phyloP scores from a whole-genome alignment of 2,113 vertebrate species.

The Hydropotes inermis region DNA sequence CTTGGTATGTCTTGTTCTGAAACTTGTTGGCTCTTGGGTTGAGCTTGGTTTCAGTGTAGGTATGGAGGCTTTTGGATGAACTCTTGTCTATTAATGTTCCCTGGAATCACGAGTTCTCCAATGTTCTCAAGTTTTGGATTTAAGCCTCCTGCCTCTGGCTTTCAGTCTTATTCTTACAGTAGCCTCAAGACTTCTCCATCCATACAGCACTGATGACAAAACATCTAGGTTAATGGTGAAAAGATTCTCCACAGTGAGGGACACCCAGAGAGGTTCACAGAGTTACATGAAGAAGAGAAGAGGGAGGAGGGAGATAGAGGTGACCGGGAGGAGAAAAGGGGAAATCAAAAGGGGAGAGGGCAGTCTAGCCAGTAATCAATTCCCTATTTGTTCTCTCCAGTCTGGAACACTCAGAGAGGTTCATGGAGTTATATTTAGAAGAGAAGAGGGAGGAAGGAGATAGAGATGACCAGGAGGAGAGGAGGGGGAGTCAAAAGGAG shows the following conservation, averaged over 20 bases:
- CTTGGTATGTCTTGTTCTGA: neutral
- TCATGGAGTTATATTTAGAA: neutral
- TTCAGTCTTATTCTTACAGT: neutral
- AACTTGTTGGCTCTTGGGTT: neutral
- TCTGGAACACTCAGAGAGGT: neutral
- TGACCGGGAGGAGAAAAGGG: neutral
- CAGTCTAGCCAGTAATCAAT: neutral
- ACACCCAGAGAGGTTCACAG: neutral
- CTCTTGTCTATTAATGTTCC: neutral
- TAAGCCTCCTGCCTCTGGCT: neutral
- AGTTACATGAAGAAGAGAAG: neutral
- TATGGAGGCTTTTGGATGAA: neutral
- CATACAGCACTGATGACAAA: neutral
- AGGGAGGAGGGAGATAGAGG: neutral
- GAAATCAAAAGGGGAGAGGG: accelerated
- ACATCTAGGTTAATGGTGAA: neutral
- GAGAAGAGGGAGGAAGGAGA: neutral
- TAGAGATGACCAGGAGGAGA: neutral
- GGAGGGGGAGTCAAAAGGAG: neutral
- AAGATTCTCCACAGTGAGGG: neutral
- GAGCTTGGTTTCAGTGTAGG: neutral
- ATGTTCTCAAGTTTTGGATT: neutral
- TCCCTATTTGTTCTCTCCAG: neutral
- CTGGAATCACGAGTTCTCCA: neutral
- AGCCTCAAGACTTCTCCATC: neutral